phyloP scores from a whole-genome alignment of 2,113 vertebrate species.

The Caloenas nicobarica region DNA sequence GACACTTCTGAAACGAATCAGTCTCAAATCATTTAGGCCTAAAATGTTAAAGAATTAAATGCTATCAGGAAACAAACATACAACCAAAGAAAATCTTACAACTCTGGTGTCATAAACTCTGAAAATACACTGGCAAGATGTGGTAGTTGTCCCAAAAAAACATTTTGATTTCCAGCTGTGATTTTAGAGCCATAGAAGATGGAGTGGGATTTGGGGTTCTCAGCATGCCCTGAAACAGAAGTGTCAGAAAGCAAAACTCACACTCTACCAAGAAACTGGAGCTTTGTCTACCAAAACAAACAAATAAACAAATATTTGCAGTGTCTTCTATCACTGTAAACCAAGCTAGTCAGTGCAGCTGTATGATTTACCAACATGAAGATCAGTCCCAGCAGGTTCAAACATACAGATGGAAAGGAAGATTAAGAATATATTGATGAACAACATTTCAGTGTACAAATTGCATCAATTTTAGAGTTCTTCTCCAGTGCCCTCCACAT shows the following conservation, averaged over 20 bases:
- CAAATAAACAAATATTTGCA: not conserved
- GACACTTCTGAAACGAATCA: not conserved
- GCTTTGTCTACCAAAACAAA: not conserved
- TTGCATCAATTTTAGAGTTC: not conserved
- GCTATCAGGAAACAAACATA: not conserved
- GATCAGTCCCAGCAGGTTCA: not conserved
- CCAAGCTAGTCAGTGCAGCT: not conserved
- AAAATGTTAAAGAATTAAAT: not conserved
- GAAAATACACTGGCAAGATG: not conserved
- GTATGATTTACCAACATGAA: not conserved
- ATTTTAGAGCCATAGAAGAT: not conserved
- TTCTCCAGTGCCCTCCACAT: not conserved
- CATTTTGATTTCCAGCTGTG: not conserved
- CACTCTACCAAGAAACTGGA: not conserved
- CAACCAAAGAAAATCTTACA: not conserved
- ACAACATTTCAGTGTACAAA: not conserved
- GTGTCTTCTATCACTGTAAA: not conserved
- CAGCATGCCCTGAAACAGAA: not conserved
- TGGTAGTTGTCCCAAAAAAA: not conserved
- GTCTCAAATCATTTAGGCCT: not conserved
- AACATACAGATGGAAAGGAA: not conserved
- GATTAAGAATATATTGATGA: not conserved
- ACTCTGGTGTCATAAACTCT: not conserved
- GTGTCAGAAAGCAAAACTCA: not conserved
- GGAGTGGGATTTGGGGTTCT: rapidly evolving